Percentiles rank a stretch among this genome's conserved stretches.
Evolutionary conservation across 2,113 vertebrate species (phyloP).

Genomic region (Centrocercus urophasianus): DNA sequence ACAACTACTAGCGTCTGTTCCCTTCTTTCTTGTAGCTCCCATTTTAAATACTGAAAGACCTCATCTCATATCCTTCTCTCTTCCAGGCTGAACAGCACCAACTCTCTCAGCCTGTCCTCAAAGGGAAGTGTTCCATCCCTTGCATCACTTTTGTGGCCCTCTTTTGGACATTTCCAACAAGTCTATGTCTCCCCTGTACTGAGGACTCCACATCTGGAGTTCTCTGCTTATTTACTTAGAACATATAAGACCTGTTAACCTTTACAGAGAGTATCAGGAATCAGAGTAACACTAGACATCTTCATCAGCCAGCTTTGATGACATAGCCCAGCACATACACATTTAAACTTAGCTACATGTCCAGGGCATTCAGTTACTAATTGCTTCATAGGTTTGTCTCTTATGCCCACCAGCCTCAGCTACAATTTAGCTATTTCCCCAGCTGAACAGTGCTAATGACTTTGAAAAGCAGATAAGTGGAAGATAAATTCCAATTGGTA

Average conservation of each 20-base stretch:
- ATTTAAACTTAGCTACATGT: neutral
- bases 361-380: neutral
- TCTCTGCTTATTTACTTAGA: neutral
- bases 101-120: too few relatives aligned
- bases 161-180: too few relatives aligned
- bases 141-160: too few relatives aligned
- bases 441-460: conserved; percentile 9
- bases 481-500: conserved; percentile 38
- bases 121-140: too few relatives aligned
- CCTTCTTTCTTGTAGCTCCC: too few relatives aligned
- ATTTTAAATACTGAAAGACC: too few relatives aligned
- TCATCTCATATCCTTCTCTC: too few relatives aligned
- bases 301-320: neutral
- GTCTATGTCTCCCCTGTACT: too few relatives aligned
- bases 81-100: too few relatives aligned
- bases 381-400: neutral
- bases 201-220: too few relatives aligned
- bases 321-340: neutral
- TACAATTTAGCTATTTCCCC: neutral
- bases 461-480: conserved; percentile 32
- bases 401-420: neutral
- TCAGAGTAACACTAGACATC: neutral
- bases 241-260: neutral
- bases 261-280: neutral
- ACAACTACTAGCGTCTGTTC: too few relatives aligned